Conservation (phyloP, 2,797 vertebrate species). For the Amblyopsis hoosieri region DNA sequence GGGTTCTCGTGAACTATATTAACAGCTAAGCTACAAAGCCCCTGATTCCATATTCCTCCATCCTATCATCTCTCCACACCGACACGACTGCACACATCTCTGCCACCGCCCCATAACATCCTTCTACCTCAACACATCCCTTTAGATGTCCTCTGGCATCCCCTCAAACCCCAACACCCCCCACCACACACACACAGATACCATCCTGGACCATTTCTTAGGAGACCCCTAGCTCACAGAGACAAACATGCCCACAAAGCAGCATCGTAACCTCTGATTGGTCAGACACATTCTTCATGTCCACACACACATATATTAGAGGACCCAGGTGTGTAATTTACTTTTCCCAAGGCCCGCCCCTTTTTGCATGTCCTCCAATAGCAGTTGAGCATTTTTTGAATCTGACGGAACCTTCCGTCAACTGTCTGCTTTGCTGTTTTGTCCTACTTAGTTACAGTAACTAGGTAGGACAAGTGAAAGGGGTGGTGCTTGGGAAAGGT, state of each 20-base stretch:
- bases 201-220: background rate
- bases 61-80: conserved; percentile 71
- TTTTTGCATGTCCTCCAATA: too few species aligned
- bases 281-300: background rate
- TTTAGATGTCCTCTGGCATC: background rate
- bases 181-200: background rate
- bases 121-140: conserved; percentile 70
- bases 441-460: too few species aligned
- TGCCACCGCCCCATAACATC: conserved; percentile 74
- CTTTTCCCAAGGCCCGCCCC: background rate
- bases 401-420: too few species aligned
- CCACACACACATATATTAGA: conserved; percentile 7
- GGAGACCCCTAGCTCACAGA: conserved; percentile 2
- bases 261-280: too few species aligned
- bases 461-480: too few species aligned
- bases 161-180: conserved; percentile 12
- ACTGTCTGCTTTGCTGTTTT: too few species aligned
- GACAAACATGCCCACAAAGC: background rate
- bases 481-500: too few species aligned
- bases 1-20: too few species aligned
- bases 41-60: conserved; percentile 54
- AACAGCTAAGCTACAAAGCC: conserved; percentile 31
- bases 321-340: conserved; percentile 45
- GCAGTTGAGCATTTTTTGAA: too few species aligned
- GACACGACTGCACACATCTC: conserved; percentile 55